phyloP scores from a whole-genome alignment of 1,140 invertebrate species.

The Brachionus sp. region DNA sequence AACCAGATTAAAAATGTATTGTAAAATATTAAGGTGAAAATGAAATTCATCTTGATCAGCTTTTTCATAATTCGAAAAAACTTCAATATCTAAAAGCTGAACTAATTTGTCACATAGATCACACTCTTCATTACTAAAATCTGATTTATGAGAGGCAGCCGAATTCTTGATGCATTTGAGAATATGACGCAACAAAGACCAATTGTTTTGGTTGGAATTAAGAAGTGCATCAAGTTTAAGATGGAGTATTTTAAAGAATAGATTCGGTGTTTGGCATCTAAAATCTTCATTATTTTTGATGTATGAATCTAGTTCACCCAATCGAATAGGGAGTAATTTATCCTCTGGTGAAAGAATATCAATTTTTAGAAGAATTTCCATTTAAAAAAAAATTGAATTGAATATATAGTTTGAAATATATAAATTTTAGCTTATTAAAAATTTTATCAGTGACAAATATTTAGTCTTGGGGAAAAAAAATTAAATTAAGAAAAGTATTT shows the following conservation, averaged over 20 bases:
- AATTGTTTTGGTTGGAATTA: background rate
- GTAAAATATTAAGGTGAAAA: background rate
- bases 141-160: background rate
- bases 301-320: background rate
- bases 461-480: too few relatives aligned
- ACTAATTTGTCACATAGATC: background rate
- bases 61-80: background rate
- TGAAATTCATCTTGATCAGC: background rate
- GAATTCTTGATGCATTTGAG: constrained; percentile 30
- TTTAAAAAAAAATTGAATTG: too few relatives aligned
- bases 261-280: background rate
- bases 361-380: too few relatives aligned
- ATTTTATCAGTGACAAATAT: too few relatives aligned
- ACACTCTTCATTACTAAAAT: background rate
- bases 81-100: background rate
- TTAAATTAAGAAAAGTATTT: too few relatives aligned
- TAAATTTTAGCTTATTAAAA: too few relatives aligned
- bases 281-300: background rate
- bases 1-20: constrained; percentile 5
- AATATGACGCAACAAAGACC: background rate
- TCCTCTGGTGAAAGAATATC: too few relatives aligned
- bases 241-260: background rate
- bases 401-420: too few relatives aligned
- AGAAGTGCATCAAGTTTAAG: background rate
- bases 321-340: background rate